These are phyloP conservation scores for Hiodon tergisus DNA, from an alignment of 2,113 vertebrate genomes.

Conservation along the genomic window DNA sequence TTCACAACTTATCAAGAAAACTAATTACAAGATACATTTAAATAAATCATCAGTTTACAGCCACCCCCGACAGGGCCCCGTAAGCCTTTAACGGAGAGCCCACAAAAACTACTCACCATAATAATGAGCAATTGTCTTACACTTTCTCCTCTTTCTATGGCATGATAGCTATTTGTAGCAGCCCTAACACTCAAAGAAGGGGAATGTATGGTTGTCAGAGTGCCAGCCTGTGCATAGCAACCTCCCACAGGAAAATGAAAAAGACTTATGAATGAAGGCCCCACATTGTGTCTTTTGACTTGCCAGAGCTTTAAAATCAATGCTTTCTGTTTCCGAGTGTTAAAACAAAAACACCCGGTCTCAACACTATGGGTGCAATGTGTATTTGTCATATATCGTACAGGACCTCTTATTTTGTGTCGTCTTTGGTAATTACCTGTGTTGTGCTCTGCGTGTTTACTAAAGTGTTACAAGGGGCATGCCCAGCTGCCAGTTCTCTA, in stretches of 20 bases:
- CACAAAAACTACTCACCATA: constrained; percentile 70
- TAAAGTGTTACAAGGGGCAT: neutral
- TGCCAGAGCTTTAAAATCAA: constrained; percentile 66
- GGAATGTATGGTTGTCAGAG: constrained; percentile 57
- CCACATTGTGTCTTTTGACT: constrained; percentile 61
- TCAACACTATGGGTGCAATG: neutral
- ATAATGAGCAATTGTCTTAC: constrained; percentile 69
- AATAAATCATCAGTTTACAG: no score
- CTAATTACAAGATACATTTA: no score
- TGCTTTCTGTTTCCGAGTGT: constrained; percentile 68
- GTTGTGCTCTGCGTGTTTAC: neutral
- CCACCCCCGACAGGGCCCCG: no score
- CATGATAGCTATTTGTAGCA: constrained; percentile 65
- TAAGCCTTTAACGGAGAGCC: constrained; percentile 55
- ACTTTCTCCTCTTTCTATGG: constrained; percentile 65
- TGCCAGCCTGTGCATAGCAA: constrained; percentile 57
- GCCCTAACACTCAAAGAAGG: constrained; percentile 53
- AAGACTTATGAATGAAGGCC: constrained; percentile 72
- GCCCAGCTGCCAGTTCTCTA: neutral
- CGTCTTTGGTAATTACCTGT: neutral
- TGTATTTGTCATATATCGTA: constrained; percentile 1
- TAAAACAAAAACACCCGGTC: constrained; percentile 48
- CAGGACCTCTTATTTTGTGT: neutral
- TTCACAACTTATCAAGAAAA: no score
- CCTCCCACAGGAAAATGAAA: constrained; percentile 57